Evolutionary conservation across 2,797 vertebrate genomes (phyloP), one percentile per base, ranked within the genome.

Genomic region (Hylomyscus alleni): DNA sequence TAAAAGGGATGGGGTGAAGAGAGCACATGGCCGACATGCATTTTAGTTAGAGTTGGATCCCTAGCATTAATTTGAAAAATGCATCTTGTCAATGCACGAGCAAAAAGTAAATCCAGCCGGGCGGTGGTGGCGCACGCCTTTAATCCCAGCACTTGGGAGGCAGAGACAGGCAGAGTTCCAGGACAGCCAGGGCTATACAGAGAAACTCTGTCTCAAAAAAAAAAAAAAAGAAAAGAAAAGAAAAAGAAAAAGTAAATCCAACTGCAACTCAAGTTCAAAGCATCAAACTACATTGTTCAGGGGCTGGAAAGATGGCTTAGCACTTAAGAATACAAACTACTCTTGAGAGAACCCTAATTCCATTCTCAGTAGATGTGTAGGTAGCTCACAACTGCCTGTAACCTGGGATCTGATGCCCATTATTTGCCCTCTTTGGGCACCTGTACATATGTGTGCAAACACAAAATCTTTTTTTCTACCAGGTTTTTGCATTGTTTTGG

Each of bases 281-380:
- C 60, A 44, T 54, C 92, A 87, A 93, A 69, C 52, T 60, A 40
- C 75, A 60, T 73, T 98, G 89, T 89, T 92, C 62, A 80, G n/a
- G 67, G n/a, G 24, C 67, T 52, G 31, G 52, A 40, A 31, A 75
- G 69, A 40, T 31, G 52, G 52, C 85, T 54, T 26, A 31, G 85
- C 67, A n/a, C 52, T 88, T 50, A 50, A 31, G 17, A 40, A 4
- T 29, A 75, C 60, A 47, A 8, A 69, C 60, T 52, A 47, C 62
- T 86, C 62, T 37, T 86, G 7, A 52, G 62, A 86, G 84, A 34
- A 37, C 62, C 47, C 47, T 69, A 11, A 52, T 52, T 17, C 62
- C 62, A 86, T n/a, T 52, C 31, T 47, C 62, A 26, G 84, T 37
- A 9, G 44, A 67, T 20, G 12, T 47, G 29, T 26, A 60, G 24